Conservation (phyloP, 2,113 vertebrate species). For the Corythoichthys haematopterus region DNA sequence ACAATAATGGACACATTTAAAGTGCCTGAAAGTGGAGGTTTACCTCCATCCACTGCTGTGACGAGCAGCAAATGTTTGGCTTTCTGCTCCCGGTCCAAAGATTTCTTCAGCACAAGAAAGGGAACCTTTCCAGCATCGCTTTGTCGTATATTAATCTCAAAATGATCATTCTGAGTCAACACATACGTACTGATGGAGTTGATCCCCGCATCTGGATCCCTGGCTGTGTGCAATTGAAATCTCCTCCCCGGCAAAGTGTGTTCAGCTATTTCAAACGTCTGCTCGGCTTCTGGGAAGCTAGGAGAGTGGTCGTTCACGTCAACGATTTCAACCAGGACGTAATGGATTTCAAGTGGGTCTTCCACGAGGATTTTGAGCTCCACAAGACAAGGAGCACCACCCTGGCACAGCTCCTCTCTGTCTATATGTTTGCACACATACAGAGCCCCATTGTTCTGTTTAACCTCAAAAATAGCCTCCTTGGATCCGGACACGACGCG, state of each 20-base stretch:
- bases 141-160: constrained; percentile 46
- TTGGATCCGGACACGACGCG: constrained; percentile 52
- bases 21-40: constrained; percentile 40
- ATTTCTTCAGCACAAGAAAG: constrained; percentile 47
- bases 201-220: constrained; percentile 48
- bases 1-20: constrained; percentile 44
- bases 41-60: constrained; percentile 59
- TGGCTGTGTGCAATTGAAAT: constrained; percentile 59
- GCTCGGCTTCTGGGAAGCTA: constrained; percentile 44
- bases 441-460: constrained; percentile 66
- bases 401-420: constrained; percentile 54
- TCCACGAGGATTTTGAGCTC: constrained; percentile 63
- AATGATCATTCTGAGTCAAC: constrained; percentile 53
- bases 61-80: constrained; percentile 23
- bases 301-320: constrained; percentile 68
- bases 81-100: constrained; percentile 54
- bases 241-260: constrained; percentile 45
- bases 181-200: constrained; percentile 58
- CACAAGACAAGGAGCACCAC: constrained; percentile 45
- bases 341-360: constrained; percentile 66
- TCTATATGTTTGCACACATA: constrained; percentile 57
- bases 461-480: constrained; percentile 53
- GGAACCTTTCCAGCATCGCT: constrained; percentile 45
- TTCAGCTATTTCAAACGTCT: constrained; percentile 53
- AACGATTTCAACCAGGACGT: constrained; percentile 53